Conservation (phyloP, 2,888 invertebrate species). For the Metopia argyrocephala region DNA sequence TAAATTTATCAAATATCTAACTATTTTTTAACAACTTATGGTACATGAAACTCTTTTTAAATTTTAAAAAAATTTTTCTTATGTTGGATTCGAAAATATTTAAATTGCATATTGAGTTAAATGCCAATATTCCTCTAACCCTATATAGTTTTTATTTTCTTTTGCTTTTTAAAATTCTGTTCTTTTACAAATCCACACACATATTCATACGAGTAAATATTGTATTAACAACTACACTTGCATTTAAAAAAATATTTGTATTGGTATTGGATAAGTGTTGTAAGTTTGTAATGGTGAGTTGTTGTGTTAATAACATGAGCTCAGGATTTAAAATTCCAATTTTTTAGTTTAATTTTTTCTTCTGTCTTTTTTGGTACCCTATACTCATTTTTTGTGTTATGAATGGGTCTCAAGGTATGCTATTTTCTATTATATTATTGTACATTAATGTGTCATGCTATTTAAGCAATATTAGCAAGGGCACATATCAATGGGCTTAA, state of each 20-base stretch:
- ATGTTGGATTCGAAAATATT: conserved; percentile 41
- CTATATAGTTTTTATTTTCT: neutral
- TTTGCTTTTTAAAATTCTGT: neutral
- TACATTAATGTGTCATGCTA: too few relatives aligned
- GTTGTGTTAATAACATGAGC: conserved; percentile 19
- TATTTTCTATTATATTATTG: too few relatives aligned
- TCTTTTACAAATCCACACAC: neutral
- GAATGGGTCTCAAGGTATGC: too few relatives aligned
- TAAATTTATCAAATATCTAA: too few relatives aligned
- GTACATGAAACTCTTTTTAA: too few relatives aligned
- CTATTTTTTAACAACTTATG: too few relatives aligned
- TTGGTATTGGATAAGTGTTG: neutral
- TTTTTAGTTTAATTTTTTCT: neutral
- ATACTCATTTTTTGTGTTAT: too few relatives aligned
- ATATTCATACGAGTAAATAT: neutral
- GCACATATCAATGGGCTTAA: too few relatives aligned
- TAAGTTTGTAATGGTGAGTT: neutral
- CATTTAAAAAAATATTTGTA: neutral
- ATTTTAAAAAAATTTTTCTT: neutral
- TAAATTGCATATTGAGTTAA: conserved; percentile 22
- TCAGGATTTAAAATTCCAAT: conserved; percentile 31
- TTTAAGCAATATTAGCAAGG: too few relatives aligned
- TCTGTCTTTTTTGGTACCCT: neutral
- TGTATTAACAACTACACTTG: neutral
- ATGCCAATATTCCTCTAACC: conserved; percentile 38